Evolutionary conservation across 2,888 invertebrate species (phyloP).

Genomic region (Mimumesa dahlbomi): DNA sequence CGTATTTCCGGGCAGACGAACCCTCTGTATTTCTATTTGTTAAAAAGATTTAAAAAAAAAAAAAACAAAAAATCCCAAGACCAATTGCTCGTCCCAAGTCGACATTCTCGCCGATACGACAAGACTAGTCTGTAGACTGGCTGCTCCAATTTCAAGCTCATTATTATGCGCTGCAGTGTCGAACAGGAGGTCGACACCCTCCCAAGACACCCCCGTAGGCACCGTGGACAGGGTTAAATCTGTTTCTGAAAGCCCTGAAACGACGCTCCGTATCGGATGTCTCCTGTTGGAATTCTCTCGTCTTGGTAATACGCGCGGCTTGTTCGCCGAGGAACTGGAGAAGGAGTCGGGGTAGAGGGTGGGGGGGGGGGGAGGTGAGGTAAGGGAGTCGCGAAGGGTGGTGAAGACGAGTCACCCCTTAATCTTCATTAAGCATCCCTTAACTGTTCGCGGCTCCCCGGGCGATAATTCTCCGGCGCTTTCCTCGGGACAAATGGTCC

Average conservation of each 20-base stretch:
- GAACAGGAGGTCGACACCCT: constrained; percentile 8
- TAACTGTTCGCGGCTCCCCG: constrained; percentile 64
- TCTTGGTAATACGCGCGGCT: constrained; percentile 37
- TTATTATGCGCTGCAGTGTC: constrained; percentile 48
- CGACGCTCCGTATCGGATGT: constrained; percentile 49
- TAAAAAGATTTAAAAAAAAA: no score
- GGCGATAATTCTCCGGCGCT: constrained; percentile 48
- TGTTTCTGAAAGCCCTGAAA: constrained; percentile 50
- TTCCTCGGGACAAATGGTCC: constrained; percentile 35
- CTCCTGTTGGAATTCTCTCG: constrained; percentile 25
- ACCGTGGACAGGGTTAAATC: constrained; percentile 46
- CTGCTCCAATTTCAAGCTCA: constrained; percentile 56
- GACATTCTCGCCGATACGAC: constrained; percentile 33
- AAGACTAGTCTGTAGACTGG: constrained; percentile 16
- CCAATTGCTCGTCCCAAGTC: constrained; percentile 32
- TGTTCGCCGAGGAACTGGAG: constrained; percentile 23
- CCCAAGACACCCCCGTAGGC: background rate
- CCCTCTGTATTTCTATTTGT: no score
- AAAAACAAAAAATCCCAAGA: constrained; percentile 46
- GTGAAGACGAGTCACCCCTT: constrained; percentile 64
- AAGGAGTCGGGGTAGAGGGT: constrained; percentile 15
- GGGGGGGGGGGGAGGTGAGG: background rate
- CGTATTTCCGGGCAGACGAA: background rate
- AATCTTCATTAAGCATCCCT: constrained; percentile 69
- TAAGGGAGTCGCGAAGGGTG: constrained; percentile 3